Evolutionary conservation across 1,140 invertebrate species (phyloP), one percentile per base, ranked within the genome.

Genomic region (Macrobrachium nipponense): DNA sequence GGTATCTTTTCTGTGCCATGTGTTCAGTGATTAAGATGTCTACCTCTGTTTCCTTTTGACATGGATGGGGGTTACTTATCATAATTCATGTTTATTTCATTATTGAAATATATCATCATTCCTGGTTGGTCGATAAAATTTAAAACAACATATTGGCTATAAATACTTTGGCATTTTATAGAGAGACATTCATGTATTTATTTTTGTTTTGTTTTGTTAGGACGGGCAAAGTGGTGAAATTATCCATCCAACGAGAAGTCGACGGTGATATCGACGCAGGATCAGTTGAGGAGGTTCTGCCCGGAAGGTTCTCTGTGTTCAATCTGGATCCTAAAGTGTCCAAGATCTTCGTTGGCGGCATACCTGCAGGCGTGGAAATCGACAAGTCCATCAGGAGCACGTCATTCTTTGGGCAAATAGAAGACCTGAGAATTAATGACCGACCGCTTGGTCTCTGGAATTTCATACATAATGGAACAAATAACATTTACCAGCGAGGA

Each of bases 381-480:
- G 84, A 87, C 51, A 51, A 43, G 5, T 60, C 85, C n/a, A 77
- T 96, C 5, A 96, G 95, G 83, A 93, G 94, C 70, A 94, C 93
- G 6, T 95, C 94, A 0, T 99, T 98, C 90, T 94, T 95, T 73
- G 98, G 98, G 6, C 93, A 95, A 89, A 96, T 99, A 86, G 98
- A 99, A 90, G 96, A 97, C 78, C 91, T 99, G 0, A 93, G 94
- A 76, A 95, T 99, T 88, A 97, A 97, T 20, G 96, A 97, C 58
- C 95, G 94, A 17, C 95, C 95, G 6, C 94, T 99, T 18, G 98
- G 98, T 0, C 92, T 99, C 18, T 99, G 98, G 98, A 99, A 99
- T 92, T 98, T 98, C 90, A 92, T 94, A 11, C 83, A 23, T 51
- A 86, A 91, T 60, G 94, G 95, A 66, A 95, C 94, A 43, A 94